phyloP scores from a whole-genome alignment of 2,888 invertebrate genomes.

The Scaptomyza polygonia region DNA sequence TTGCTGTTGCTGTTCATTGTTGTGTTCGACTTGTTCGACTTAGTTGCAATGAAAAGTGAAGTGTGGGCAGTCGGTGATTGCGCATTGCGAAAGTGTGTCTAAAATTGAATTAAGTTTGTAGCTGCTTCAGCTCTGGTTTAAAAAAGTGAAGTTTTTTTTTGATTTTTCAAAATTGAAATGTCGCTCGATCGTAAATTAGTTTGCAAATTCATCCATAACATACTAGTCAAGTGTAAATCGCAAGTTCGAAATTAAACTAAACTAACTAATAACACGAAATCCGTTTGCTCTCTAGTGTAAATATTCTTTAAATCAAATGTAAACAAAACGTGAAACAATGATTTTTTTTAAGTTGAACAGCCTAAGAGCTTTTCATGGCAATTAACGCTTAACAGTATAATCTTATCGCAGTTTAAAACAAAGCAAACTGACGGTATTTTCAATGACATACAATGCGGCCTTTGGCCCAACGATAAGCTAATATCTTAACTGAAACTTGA shows the following conservation, averaged over 20 bases:
- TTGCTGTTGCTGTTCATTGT: constrained; percentile 3
- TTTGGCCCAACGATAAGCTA: constrained; percentile 52
- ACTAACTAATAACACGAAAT: too few relatives aligned
- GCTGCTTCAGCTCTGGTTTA: constrained; percentile 7
- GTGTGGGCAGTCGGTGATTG: constrained; percentile 46
- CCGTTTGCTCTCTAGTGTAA: neutral
- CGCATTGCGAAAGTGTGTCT: constrained; percentile 73
- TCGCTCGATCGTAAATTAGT: neutral
- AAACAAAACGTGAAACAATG: constrained; percentile 19
- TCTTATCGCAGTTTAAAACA: constrained; percentile 52
- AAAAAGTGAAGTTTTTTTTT: constrained; percentile 16
- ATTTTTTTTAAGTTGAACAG: constrained; percentile 3
- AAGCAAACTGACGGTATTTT: constrained; percentile 25
- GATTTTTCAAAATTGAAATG: neutral
- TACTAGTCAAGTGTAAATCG: too few relatives aligned
- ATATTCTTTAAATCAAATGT: neutral
- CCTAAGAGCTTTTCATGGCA: neutral
- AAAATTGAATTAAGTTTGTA: constrained; percentile 33
- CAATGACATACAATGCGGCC: constrained; percentile 48
- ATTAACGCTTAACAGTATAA: constrained; percentile 17
- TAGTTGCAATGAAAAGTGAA: constrained; percentile 70
- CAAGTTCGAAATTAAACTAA: neutral
- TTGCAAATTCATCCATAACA: neutral
- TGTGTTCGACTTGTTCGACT: constrained; percentile 6
- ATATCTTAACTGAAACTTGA: constrained; percentile 51